Evolutionary conservation across 2,113 vertebrate species (phyloP), one percentile per base, ranked within the genome.

Genomic region (Acrocephalus arundinaceus): DNA sequence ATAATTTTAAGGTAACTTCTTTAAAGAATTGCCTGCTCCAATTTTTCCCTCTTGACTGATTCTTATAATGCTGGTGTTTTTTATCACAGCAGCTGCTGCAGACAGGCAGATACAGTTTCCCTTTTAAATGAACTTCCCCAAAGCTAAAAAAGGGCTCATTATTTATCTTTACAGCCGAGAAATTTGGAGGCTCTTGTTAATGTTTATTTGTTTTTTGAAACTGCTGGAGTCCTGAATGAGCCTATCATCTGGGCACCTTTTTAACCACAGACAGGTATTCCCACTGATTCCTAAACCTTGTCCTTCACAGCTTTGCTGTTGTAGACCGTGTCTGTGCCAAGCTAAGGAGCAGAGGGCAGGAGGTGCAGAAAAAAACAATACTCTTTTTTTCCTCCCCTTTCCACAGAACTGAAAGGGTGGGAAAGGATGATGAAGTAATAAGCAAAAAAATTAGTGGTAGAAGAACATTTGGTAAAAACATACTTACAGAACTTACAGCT

Each of bases 361-460:
- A 71, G 63, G 10, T 43, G 6, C 48, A 76, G 48, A 62, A 35
- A 21, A 43, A 87, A 25, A 59, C 39, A 58, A 39, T 4, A 39
- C 6, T 45, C 6, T 15, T 25, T n/a, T 25, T 23, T 3, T 0
- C 9, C 5, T 1, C 4, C 9, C 2, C 10, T 59, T 31, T 61
- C 41, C 23, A 24, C 25, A 63, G 28, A 54, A 41, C 15, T 61
- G 58, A 51, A 68, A 85, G 18, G 8, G 5, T 43, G n/a, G 23
- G 58, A 51, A 68, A 85, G 18, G 8, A 4, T 39, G n/a, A 25
- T 65, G 51, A 77, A 55, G 17, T 57, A 81, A 78, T 41, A 16
- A 78, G 27, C 7, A 78, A 62, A 61, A 61, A 78, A 78, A 58
- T 27, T 4, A 57, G 18, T 19, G 5, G 23, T 37, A 45, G n/a